Base-by-base conservation (phyloP, 2,113 vertebrate genomes). In the Caranx melampygus region DNA sequence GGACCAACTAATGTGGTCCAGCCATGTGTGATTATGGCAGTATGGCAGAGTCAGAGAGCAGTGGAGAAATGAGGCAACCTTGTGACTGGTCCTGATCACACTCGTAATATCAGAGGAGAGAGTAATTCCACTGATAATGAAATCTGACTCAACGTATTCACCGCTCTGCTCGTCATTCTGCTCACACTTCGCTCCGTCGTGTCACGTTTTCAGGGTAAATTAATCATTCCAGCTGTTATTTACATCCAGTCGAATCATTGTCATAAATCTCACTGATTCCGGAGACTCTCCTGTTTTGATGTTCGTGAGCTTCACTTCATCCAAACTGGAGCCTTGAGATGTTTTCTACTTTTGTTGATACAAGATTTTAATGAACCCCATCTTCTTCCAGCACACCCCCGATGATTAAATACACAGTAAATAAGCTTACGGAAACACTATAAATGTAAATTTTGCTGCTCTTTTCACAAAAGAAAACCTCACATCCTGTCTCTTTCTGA, bases 401-500 rank as follows among this genome's bases (percentile, higher is more conserved):
- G 72, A 83, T 92, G 75, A 90, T 88, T 88, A 89, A 91, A 89
- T 81, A 88, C 70, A 68, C 77, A 65, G 79, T 72, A 89, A 92
- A 88, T 82, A 86, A 86, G 90, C 90, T 75, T 44, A 69, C 55
- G 52, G 72, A 90, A 93, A 84, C 92, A 93, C 93, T 94, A 90
- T 92, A 92, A 94, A 93, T 94, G 92, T 89, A 93, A 94, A 95
- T 94, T 66, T 64, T 90, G 74, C 34, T 64, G 72, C 69, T 65
- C 37, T 55, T 88, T 92, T 89, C 85, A 85, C 85, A 89, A 87
- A 37, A 58, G 60, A 74, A 90, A 90, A 88, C 83, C 85, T 67
- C 14, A 52, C 44, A 76, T 74, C 61, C 69, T 78, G 58, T 54
- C 47, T 44, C 67, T 73, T 7, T 74, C 79, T 64, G 91, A 91